Percentiles rank a stretch among this genome's conserved stretches.
Conservation (phyloP, 2,888 invertebrate species). For the Isotomurus palustris region DNA sequence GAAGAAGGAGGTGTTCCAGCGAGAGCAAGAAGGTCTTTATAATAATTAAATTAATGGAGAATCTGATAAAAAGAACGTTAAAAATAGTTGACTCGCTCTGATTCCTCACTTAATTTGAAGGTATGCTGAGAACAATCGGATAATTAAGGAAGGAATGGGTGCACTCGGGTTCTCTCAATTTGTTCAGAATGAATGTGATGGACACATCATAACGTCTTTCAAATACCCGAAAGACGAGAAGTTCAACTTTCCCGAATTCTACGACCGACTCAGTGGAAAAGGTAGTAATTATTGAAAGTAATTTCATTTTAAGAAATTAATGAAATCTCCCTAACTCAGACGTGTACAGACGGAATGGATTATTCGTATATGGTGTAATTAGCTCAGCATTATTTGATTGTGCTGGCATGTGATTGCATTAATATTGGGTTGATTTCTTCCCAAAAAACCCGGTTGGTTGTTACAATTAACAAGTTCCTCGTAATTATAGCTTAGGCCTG, state of each 20-base stretch:
- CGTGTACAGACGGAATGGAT: background rate
- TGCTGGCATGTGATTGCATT: no score
- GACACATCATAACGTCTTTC: conserved; percentile 53
- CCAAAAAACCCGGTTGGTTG: conserved; percentile 7
- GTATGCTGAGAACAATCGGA: conserved; percentile 50
- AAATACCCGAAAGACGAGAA: conserved; percentile 49
- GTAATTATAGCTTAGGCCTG: background rate
- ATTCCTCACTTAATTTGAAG: conserved; percentile 42
- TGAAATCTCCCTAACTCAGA: background rate
- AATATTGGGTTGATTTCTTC: background rate
- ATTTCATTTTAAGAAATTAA: conserved; percentile 7
- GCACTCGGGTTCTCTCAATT: conserved; percentile 47
- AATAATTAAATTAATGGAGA: conserved; percentile 5
- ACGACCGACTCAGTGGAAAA: conserved; percentile 50
- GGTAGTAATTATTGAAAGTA: conserved; percentile 46
- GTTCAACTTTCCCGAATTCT: conserved; percentile 52
- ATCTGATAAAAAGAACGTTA: conserved; percentile 4
- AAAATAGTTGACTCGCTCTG: background rate
- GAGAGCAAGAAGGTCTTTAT: conserved; percentile 48
- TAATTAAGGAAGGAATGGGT: conserved; percentile 51
- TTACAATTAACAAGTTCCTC: conserved; percentile 6
- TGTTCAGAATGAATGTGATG: conserved; percentile 46
- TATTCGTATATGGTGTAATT: background rate
- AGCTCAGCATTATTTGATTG: background rate
- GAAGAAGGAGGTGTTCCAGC: conserved; percentile 51